A percentile compares a stretch with the other conserved stretches of the same genome.
These are phyloP conservation scores for Mesocentrotus franciscanus DNA, from an alignment of 53 echinoderm and acorn worm genomes.

Conservation along the genomic window DNA sequence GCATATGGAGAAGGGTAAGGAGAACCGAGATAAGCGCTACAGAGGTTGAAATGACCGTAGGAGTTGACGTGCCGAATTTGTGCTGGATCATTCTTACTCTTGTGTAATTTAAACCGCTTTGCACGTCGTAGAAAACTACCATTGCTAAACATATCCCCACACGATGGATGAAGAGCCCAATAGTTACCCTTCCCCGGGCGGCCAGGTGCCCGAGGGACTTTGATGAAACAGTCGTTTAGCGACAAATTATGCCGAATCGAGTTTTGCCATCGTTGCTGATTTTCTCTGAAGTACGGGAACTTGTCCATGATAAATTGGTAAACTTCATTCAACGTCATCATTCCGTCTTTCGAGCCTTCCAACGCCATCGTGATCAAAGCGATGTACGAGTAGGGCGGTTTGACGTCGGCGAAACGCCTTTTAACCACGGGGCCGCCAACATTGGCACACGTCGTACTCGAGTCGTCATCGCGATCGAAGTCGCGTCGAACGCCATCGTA, in stretches of 20 bases:
- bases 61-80: constrained; percentile 91
- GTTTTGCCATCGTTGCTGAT: constrained; percentile 95
- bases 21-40: constrained; percentile 26
- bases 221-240: constrained; percentile 92
- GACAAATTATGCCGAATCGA: constrained; percentile 90
- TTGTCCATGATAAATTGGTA: constrained; percentile 92
- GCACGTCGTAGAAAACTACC: constrained; percentile 88
- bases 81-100: constrained; percentile 80
- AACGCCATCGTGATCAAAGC: constrained; percentile 92
- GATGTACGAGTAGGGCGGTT: constrained; percentile 92
- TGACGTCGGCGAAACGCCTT: constrained; percentile 89
- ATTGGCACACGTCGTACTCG: not conserved
- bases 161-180: constrained; percentile 90
- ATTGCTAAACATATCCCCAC: constrained; percentile 94
- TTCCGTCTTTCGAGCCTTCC: constrained; percentile 90
- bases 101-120: constrained; percentile 85
- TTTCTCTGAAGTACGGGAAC: constrained; percentile 88
- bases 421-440: constrained; percentile 23
- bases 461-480: not conserved
- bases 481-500: constrained; percentile 11
- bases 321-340: constrained; percentile 89
- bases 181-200: constrained; percentile 93
- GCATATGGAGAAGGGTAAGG: constrained; percentile 42
- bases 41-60: constrained; percentile 84
- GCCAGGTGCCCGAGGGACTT: constrained; percentile 88